Percentiles rank a stretch among this genome's conserved stretches.
These are phyloP conservation scores for Sus cebifrons DNA, from an alignment of 2,797 vertebrate species.

Conservation along the genomic window DNA sequence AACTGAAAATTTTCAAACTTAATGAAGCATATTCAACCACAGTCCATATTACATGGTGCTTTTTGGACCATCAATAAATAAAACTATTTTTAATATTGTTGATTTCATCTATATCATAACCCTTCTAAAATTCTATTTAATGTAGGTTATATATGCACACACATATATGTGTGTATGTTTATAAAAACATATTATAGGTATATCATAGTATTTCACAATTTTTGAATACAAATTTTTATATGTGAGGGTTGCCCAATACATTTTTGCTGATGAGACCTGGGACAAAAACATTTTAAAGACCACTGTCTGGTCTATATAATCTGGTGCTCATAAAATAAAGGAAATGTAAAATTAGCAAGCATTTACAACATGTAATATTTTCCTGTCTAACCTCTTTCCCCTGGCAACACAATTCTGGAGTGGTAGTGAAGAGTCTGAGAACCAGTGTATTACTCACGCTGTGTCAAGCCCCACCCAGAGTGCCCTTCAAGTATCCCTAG, in stretches of 20 bases:
- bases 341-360: not conserved
- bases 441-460: not conserved
- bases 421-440: not conserved
- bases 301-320: not conserved
- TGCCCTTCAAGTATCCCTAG: not conserved
- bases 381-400: not conserved
- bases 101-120: not conserved
- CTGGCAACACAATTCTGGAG: not conserved
- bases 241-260: not conserved
- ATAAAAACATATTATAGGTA: not conserved
- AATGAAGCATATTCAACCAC: not conserved
- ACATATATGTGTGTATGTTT: not conserved
- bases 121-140: conserved; percentile 28
- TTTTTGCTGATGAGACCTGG: not conserved
- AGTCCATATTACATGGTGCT: not conserved
- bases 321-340: not conserved
- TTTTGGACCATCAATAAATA: not conserved
- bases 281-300: not conserved
- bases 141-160: not conserved
- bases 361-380: not conserved
- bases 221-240: not conserved
- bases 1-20: not conserved
- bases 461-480: not conserved
- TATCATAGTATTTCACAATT: not conserved
- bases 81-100: conserved; percentile 9